Evolutionary conservation across 2,888 invertebrate genomes (phyloP).

Genomic region (Coenonympha glycerion): DNA sequence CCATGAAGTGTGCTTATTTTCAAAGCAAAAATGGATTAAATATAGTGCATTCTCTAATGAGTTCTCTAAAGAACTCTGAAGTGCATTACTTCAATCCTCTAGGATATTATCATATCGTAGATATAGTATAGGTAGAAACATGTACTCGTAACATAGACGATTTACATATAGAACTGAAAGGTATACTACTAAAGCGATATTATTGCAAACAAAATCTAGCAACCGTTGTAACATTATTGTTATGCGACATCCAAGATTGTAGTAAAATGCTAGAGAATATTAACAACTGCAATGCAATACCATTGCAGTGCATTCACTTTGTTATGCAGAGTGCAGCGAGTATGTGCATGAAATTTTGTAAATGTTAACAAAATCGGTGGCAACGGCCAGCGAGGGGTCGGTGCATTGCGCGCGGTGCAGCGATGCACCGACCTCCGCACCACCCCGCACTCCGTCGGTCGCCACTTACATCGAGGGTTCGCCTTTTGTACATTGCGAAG

Average conservation of each 20-base stretch:
- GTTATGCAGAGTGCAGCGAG: slow-evolving; percentile 21
- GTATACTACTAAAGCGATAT: neutral
- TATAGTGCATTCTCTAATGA: no score
- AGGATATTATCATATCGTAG: no score
- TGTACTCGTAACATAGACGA: neutral
- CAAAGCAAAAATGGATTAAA: no score
- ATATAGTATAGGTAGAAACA: neutral
- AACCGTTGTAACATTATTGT: neutral
- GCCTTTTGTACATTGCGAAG: slow-evolving; percentile 7
- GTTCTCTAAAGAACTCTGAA: no score
- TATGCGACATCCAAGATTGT: neutral
- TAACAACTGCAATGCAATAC: slow-evolving; percentile 9
- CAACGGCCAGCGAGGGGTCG: slow-evolving; percentile 51
- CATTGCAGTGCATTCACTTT: slow-evolving; percentile 20
- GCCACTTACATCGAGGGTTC: slow-evolving; percentile 13
- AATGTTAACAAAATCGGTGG: slow-evolving; percentile 53
- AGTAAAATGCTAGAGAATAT: slow-evolving; percentile 14
- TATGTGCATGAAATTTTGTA: slow-evolving; percentile 39
- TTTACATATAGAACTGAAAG: neutral
- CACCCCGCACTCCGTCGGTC: slow-evolving; percentile 24
- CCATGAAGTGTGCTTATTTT: no score
- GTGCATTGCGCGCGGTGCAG: slow-evolving; percentile 47
- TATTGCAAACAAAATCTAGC: slow-evolving; percentile 2
- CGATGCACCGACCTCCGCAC: slow-evolving; percentile 17
- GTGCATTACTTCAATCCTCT: no score